A percentile compares a stretch with the other conserved stretches of the same genome.
phyloP scores from a whole-genome alignment of 2,888 invertebrate species.

The Zeuzera pyrina region DNA sequence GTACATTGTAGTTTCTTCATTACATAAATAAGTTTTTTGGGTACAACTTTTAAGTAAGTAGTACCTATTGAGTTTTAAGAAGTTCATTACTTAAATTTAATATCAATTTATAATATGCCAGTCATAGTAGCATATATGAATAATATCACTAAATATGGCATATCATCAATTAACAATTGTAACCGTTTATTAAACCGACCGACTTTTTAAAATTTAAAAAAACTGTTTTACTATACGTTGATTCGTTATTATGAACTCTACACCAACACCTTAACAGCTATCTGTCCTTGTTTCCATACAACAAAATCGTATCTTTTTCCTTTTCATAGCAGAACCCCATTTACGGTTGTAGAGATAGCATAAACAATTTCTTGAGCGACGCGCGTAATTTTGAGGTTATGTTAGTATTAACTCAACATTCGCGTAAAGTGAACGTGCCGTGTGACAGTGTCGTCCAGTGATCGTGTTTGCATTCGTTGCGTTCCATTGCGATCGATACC shows the following conservation, averaged over 20 bases:
- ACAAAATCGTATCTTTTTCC: constrained; percentile 30
- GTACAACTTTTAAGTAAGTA: too few species aligned
- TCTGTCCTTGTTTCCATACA: constrained; percentile 31
- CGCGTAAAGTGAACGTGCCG: constrained; percentile 47
- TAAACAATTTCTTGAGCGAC: constrained; percentile 57
- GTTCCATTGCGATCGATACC: constrained; percentile 50
- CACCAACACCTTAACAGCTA: constrained; percentile 29
- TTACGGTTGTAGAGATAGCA: constrained; percentile 47
- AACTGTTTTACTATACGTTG: neutral
- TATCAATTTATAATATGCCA: too few species aligned
- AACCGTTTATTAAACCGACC: too few species aligned
- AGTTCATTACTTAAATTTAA: too few species aligned
- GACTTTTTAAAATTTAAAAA: neutral
- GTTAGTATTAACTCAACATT: constrained; percentile 64
- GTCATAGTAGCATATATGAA: too few species aligned
- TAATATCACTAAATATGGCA: too few species aligned
- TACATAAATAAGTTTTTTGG: too few species aligned
- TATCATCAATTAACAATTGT: too few species aligned
- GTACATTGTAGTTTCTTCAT: too few species aligned
- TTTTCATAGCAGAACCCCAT: constrained; percentile 53
- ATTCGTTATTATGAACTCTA: constrained; percentile 2
- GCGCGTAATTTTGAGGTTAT: constrained; percentile 69
- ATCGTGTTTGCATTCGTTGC: constrained; percentile 39
- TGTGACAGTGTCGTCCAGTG: constrained; percentile 13
- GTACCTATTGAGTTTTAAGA: too few species aligned